Evolutionary conservation across 2,113 vertebrate species (phyloP), one percentile per base, ranked within the genome.

Genomic region (Erythrolamprus reginae): DNA sequence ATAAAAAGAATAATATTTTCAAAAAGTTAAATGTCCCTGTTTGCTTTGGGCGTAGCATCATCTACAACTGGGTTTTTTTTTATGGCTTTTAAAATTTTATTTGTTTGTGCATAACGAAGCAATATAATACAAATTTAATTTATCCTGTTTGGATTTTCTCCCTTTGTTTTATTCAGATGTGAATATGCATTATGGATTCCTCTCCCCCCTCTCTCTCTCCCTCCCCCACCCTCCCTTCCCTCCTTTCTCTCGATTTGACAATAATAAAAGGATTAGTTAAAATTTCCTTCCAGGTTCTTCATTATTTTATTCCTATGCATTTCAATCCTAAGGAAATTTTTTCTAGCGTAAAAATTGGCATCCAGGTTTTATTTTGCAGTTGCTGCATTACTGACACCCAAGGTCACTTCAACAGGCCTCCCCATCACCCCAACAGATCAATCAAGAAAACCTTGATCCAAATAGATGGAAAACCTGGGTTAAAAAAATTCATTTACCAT

Each of bases 121-220:
- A 93, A 89, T 65, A 50, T 42, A 90, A 94, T 90, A 23, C 89
- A 93, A 95, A 70, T 91, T 84, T 93, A 95, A 95, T 94, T 95
- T 90, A 89, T 92, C 70, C 86, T 90, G 23, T 38, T 86, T 94
- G 90, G 56, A 56, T 93, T 94, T 93, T 88, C 3, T 88, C 89
- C 28, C 87, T n/a, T n/a, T 89, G 24, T 93, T 91, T 47, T 88
- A 0, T 88, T 93, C 55, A 77, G 86, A 90, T 91, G 56, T 85
- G 89, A 93, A 50, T 52, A 94, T 93, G 50, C 26, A 94, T 94
- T 94, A 92, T 93, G 89, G 90, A 93, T 93, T 96, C n/a, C 48
- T 50, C 48, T 50, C 48, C 7, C 10, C 48, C 10, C 48, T 45
- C 45, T 45, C 45, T 45, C 45, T 45, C 45, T 45, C 45, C 5